Percentiles rank a stretch among this genome's conserved stretches.
Evolutionary conservation across 2,888 invertebrate species (phyloP).

Genomic region (Nephrotoma guestfalica): DNA sequence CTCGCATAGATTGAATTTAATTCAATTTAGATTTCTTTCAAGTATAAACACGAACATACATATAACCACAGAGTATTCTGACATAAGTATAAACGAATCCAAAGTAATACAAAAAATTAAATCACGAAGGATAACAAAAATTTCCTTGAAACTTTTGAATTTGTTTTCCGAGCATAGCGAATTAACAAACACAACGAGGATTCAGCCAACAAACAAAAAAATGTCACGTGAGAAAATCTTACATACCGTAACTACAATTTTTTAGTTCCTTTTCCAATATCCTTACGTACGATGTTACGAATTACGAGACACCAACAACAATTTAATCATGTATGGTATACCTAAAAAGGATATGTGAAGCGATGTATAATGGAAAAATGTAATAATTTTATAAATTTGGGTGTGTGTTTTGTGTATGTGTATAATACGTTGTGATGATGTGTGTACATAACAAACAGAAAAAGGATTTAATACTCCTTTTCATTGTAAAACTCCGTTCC

Average conservation of each 20-base stretch:
- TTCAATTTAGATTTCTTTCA: neutral
- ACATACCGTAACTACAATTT: neutral
- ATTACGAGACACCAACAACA: neutral
- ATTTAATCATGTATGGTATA: neutral
- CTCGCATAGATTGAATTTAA: neutral
- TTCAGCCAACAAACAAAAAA: neutral
- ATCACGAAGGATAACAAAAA: neutral
- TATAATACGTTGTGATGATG: neutral
- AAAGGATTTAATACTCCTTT: neutral
- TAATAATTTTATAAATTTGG: neutral
- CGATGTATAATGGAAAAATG: neutral
- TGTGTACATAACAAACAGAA: neutral
- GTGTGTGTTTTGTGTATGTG: neutral
- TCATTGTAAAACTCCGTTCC: neutral
- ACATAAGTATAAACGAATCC: neutral
- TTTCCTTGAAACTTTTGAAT: neutral
- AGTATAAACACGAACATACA: neutral
- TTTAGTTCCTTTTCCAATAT: neutral
- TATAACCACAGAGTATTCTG: neutral
- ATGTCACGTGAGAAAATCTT: neutral
- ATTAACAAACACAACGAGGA: neutral
- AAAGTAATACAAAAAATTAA: neutral
- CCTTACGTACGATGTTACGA: neutral
- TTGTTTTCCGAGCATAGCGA: neutral
- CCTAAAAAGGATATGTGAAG: neutral